A percentile compares a stretch with the other conserved stretches of the same genome.
Evolutionary conservation across 2,113 vertebrate species (phyloP).

Genomic region (Calypte anna): DNA sequence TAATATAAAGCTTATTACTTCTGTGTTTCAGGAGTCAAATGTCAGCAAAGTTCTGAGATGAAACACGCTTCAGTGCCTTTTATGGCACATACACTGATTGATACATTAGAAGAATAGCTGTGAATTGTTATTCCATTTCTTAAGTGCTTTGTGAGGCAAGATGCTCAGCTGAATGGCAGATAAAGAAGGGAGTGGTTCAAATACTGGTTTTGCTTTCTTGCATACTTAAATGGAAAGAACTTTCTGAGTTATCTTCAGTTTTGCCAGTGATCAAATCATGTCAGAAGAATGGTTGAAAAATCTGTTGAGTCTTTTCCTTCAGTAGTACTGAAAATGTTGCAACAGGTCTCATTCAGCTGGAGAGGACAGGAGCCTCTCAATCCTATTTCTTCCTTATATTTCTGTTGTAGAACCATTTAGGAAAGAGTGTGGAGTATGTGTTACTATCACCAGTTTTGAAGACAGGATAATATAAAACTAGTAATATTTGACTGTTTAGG

Average conservation of each 20-base stretch:
- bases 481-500: neutral
- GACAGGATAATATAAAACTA: neutral
- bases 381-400: neutral
- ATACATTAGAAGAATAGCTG: neutral
- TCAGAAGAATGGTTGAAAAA: neutral
- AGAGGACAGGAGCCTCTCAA: neutral
- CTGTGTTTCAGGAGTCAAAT: neutral
- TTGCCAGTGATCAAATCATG: neutral
- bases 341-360: neutral
- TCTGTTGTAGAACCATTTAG: neutral
- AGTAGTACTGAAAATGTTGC: neutral
- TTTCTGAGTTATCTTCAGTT: neutral
- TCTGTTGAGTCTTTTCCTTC: neutral
- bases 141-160: neutral
- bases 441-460: neutral
- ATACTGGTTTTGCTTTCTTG: neutral
- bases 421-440: neutral
- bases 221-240: neutral
- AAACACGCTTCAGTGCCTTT: neutral
- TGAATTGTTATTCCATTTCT: neutral
- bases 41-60: neutral
- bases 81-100: neutral
- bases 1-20: accelerated
- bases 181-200: neutral
- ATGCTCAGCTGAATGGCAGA: neutral